Conservation (phyloP, 2,888 invertebrate species). For the Laothoe populi region DNA sequence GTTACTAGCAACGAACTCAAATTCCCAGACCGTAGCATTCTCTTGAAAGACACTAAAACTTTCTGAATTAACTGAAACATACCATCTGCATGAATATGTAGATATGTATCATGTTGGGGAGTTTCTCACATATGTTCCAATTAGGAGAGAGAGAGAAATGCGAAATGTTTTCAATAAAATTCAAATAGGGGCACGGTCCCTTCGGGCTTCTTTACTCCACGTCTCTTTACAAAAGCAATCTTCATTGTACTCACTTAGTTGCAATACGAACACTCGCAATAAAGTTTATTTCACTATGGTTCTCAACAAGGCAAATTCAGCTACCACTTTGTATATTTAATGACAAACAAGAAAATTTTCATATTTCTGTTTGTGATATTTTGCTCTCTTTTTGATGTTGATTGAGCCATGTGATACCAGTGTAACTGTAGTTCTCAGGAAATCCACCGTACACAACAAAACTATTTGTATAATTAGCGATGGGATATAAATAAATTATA, state of each 20-base stretch:
- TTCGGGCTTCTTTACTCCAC: constrained; percentile 7
- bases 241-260: constrained; percentile 22
- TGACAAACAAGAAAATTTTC: constrained; percentile 14
- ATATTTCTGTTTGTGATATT: background rate
- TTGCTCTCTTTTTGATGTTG: background rate
- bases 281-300: constrained; percentile 17
- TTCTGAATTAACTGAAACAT: constrained; percentile 11
- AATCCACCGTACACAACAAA: background rate
- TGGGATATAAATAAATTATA: no score
- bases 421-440: background rate
- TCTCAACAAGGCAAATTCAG: constrained; percentile 16
- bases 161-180: constrained; percentile 21
- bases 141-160: constrained; percentile 8
- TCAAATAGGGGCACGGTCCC: constrained; percentile 9
- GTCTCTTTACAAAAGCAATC: constrained; percentile 16
- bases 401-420: background rate
- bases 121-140: constrained; percentile 1
- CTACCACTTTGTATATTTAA: constrained; percentile 16
- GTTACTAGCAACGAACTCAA: background rate
- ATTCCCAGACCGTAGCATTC: constrained; percentile 8
- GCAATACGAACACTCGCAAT: constrained; percentile 17
- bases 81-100: constrained; percentile 15
- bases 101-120: background rate
- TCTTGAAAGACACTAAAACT: constrained; percentile 15
- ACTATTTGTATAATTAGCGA: no score